Evolutionary conservation across 2,797 vertebrate species (phyloP).

Genomic region (Oreochromis mossambicus): DNA sequence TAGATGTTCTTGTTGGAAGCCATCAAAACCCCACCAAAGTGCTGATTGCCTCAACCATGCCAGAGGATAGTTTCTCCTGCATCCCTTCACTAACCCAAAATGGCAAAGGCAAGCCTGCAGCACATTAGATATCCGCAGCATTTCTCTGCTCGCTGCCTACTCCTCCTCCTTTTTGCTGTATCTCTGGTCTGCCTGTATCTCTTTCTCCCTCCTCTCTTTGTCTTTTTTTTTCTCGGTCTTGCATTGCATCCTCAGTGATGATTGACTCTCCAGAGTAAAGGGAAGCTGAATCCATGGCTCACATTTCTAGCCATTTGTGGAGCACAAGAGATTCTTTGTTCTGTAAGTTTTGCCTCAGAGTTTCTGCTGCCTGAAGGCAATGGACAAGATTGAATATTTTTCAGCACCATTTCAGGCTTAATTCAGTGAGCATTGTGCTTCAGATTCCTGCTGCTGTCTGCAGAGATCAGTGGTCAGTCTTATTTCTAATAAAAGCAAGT

Average conservation of each 20-base stretch:
- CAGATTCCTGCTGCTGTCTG: conserved; percentile 26
- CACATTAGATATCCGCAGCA: conserved; percentile 44
- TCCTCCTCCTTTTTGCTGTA: background rate
- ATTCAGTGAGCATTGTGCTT: conserved; percentile 62
- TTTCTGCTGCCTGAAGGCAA: conserved; percentile 56
- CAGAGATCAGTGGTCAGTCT: conserved; percentile 19
- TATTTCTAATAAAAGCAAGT: conserved; percentile 19
- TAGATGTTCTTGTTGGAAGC: conserved; percentile 43
- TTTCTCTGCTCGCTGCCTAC: conserved; percentile 16
- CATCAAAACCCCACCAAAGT: conserved; percentile 53
- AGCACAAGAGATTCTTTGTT: conserved; percentile 77
- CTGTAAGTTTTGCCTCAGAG: conserved; percentile 64
- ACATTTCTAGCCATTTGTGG: conserved; percentile 71
- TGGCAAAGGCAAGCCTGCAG: conserved; percentile 43
- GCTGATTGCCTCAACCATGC: conserved; percentile 48
- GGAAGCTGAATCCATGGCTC: conserved; percentile 67
- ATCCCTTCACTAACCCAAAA: conserved; percentile 46
- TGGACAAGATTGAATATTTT: conserved; percentile 67
- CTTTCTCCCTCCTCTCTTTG: background rate
- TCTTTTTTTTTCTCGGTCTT: conserved; percentile 36
- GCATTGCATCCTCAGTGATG: conserved; percentile 64
- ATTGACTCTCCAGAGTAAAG: conserved; percentile 76
- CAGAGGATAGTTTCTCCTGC: conserved; percentile 32
- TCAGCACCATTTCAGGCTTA: conserved; percentile 70
- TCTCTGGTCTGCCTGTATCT: conserved; percentile 15